phyloP scores from a whole-genome alignment of 2,888 invertebrate species.

The Drosophila algonquin region DNA sequence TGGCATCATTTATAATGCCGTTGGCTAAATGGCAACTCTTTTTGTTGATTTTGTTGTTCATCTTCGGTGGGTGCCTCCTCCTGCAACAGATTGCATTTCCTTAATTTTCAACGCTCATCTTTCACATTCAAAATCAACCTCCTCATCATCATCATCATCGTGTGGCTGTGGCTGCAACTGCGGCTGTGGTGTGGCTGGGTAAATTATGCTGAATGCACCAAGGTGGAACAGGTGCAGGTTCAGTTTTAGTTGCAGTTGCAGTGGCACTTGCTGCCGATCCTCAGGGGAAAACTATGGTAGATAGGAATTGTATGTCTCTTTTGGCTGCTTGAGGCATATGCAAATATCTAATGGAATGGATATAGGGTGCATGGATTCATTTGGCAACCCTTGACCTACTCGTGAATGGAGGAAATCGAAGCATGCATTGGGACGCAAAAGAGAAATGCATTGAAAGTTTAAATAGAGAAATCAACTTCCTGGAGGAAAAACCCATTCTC shows the following conservation, averaged over 20 bases:
- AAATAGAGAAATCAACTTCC: too few species aligned
- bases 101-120: constrained; percentile 72
- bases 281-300: neutral
- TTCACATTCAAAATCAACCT: constrained; percentile 54
- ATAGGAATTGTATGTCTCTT: too few species aligned
- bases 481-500: too few species aligned
- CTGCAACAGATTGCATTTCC: constrained; percentile 60
- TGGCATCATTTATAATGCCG: constrained; percentile 76
- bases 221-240: constrained; percentile 47
- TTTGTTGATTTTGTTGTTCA: constrained; percentile 50
- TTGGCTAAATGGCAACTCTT: constrained; percentile 68
- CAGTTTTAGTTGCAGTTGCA: constrained; percentile 15
- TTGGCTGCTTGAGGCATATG: constrained; percentile 3
- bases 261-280: constrained; percentile 10
- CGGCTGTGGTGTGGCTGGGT: constrained; percentile 18
- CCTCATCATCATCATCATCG: constrained; percentile 41
- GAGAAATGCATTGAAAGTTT: too few species aligned
- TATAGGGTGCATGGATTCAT: neutral
- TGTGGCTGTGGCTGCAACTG: constrained; percentile 2
- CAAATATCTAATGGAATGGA: constrained; percentile 10
- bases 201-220: constrained; percentile 47
- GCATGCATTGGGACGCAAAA: neutral
- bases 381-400: constrained; percentile 29
- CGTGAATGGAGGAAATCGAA: neutral
- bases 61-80: constrained; percentile 51